Evolutionary conservation across 2,888 invertebrate genomes (phyloP), one percentile per base, ranked within the genome.

Genomic region (Rosalia funebris): DNA sequence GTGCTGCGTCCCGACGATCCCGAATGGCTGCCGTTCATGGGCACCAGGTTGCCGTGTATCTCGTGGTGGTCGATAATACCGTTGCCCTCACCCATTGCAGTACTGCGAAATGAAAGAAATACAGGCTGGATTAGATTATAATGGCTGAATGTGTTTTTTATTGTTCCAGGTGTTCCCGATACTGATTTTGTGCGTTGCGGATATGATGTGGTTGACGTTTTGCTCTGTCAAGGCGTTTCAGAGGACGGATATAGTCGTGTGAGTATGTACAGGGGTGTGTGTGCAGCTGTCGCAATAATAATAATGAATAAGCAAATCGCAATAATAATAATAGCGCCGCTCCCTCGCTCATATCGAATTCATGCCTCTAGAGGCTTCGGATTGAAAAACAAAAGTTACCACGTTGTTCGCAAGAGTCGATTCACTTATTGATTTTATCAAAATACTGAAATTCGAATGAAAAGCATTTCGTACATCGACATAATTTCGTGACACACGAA

Each of bases 1-100:
- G 91, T 91, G 56, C 91, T 91, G 62, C 91, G 87, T 7, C 91
- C 92, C 14, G 91, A 92, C 47, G 91, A 91, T 59, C 84, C 82
- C 45, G 85, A 85, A 73, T 87, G 84, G 71, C 87, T 86, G 65
- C 83, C 81, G 66, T 80, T 81, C 63, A 81, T 75, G 42, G 74
- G 75, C 47, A 77, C 79, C 65, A 79, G 48, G 4, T 76, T 68
- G 19, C 75, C 73, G 79, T 84, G 84, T 64, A 84, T 79, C 48
- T 85, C 84, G 77, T 85, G 85, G 69, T 84, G 84, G 69, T 84
- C 82, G 59, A 83, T 77, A 15, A 71, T 47, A 62, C 83, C 83
- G 72, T 83, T 84, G 52, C 78, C 74, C 71, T 83, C 83, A 71
- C 77, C 84, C 83, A 86, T 85, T 63, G 83, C 82, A 72, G 84